Evolutionary conservation across 2,888 invertebrate genomes (phyloP).

Genomic region (Melangyna quadrimaculata): DNA sequence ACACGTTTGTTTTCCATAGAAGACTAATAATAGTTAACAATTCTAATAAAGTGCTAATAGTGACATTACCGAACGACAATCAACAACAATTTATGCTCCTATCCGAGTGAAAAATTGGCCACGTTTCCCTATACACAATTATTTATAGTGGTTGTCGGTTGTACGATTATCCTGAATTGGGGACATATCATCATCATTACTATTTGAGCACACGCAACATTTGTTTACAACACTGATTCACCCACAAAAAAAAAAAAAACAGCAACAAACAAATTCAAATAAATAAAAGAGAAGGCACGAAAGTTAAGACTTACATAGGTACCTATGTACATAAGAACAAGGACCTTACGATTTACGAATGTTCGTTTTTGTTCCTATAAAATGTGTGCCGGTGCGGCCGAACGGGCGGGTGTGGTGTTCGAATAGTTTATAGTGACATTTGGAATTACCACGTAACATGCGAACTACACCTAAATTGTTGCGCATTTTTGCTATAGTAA

Average conservation of each 20-base stretch:
- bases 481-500: slow-evolving; percentile 1
- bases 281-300: neutral
- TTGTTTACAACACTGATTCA: slow-evolving; percentile 46
- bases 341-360: neutral
- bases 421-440: slow-evolving; percentile 46
- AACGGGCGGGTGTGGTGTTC: slow-evolving; percentile 9
- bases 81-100: slow-evolving; percentile 58
- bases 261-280: neutral
- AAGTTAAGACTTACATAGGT: neutral
- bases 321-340: no score
- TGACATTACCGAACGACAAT: slow-evolving; percentile 62
- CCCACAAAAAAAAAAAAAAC: neutral
- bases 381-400: no score
- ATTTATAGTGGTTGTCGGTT: neutral
- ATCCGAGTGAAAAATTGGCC: slow-evolving; percentile 60
- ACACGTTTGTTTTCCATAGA: neutral
- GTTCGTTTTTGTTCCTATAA: neutral
- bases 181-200: slow-evolving; percentile 22
- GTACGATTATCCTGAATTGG: slow-evolving; percentile 21
- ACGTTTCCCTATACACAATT: neutral
- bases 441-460: slow-evolving; percentile 53
- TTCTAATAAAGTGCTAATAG: slow-evolving; percentile 63
- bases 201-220: slow-evolving; percentile 52
- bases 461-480: slow-evolving; percentile 17
- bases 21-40: slow-evolving; percentile 38